Evolutionary conservation across 2,113 vertebrate genomes (phyloP).

Genomic region (Pomatorhinus ruficollis): DNA sequence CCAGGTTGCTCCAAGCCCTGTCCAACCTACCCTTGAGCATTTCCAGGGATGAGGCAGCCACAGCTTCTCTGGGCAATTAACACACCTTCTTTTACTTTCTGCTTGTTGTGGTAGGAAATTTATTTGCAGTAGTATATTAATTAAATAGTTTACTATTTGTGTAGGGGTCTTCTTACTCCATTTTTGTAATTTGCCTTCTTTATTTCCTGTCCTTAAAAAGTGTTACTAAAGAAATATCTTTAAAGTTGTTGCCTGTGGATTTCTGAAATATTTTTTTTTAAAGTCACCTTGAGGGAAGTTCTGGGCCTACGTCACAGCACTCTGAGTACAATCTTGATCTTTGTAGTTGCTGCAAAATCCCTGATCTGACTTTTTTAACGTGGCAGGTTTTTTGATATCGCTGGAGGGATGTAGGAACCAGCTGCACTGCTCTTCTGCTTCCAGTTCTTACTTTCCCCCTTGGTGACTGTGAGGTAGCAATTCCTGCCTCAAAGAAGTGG

Average conservation of each 20-base stretch:
- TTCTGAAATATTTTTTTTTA: neutral
- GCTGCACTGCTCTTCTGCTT: constrained; percentile 1
- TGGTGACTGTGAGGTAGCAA: neutral
- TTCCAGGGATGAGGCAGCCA: neutral
- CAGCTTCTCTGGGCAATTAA: neutral
- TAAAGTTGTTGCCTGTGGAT: neutral
- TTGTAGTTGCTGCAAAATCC: neutral
- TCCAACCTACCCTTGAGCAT: neutral
- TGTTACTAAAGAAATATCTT: neutral
- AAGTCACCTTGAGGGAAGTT: neutral
- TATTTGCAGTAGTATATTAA: neutral
- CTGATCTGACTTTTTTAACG: neutral
- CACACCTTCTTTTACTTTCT: neutral
- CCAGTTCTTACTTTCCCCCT: neutral
- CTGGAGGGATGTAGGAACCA: neutral
- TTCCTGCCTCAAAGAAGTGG: neutral
- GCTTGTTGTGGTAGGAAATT: neutral
- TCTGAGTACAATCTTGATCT: neutral
- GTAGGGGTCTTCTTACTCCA: neutral
- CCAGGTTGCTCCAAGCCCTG: neutral
- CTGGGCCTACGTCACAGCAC: neutral
- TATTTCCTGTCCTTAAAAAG: neutral
- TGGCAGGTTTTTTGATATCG: neutral
- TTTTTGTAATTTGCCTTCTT: neutral
- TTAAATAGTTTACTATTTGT: neutral